phyloP scores from a whole-genome alignment of 2,797 vertebrate genomes.

The Lacerta viridis region DNA sequence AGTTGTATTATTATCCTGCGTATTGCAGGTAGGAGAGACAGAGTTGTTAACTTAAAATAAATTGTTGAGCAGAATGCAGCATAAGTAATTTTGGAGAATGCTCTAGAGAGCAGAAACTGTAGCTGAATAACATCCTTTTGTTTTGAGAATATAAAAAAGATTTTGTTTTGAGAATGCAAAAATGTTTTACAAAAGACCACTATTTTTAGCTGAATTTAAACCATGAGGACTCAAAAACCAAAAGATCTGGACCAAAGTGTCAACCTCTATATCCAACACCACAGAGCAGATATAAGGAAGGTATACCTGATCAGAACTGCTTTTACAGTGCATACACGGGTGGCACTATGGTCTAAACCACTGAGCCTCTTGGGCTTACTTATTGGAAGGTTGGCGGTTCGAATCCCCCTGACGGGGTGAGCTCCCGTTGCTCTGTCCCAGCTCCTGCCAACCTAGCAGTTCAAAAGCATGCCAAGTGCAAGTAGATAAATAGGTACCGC shows the following conservation, averaged over 20 bases:
- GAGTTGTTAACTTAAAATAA: background rate
- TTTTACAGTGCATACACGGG: too few species aligned
- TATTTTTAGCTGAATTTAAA: background rate
- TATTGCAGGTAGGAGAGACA: background rate
- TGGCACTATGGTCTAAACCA: too few species aligned
- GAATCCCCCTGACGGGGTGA: fast-evolving
- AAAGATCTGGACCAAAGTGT: background rate
- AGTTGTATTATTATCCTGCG: background rate
- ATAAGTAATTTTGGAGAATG: background rate
- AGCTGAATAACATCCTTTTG: background rate
- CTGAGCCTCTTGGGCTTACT: too few species aligned
- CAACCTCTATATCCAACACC: background rate
- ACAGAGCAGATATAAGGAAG: background rate
- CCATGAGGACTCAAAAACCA: background rate
- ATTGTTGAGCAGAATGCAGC: background rate
- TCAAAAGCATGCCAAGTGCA: too few species aligned
- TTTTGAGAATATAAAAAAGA: background rate
- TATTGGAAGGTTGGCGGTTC: too few species aligned
- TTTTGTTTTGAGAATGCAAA: background rate
- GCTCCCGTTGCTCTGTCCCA: too few species aligned
- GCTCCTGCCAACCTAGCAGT: too few species aligned
- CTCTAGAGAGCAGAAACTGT: background rate
- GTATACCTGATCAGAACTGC: background rate
- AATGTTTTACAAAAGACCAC: background rate
- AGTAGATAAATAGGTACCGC: too few species aligned